Evolutionary conservation across 2,113 vertebrate genomes (phyloP).

Genomic region (Myrmecobius fasciatus): DNA sequence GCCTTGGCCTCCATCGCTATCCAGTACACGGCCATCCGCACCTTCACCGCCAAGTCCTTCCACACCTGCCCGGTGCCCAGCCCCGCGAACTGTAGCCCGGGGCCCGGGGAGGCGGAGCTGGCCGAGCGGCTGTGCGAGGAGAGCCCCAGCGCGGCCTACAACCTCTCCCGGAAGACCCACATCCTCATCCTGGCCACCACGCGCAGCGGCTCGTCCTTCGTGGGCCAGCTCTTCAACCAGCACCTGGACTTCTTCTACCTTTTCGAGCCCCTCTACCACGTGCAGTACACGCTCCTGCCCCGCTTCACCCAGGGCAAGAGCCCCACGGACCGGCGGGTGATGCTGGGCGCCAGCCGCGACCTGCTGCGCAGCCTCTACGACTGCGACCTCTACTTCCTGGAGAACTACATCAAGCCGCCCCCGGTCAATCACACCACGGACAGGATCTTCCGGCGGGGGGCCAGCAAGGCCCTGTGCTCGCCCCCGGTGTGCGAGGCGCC

Average conservation of each 20-base stretch:
- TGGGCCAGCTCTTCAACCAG: constrained; percentile 98
- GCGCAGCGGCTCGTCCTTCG: constrained; percentile 95
- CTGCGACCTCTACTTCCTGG: constrained; percentile 95
- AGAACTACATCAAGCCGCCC: constrained; percentile 96
- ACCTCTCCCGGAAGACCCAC: constrained; percentile 92
- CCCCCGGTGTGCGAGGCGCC: constrained; percentile 91
- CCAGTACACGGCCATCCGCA: constrained; percentile 98
- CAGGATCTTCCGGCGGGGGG: constrained; percentile 93
- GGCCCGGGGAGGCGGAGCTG: constrained; percentile 88
- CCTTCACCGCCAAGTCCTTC: constrained; percentile 96
- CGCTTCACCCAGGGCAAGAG: constrained; percentile 92
- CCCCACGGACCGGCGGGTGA: constrained; percentile 89
- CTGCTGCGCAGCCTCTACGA: constrained; percentile 94
- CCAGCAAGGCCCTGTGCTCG: constrained; percentile 94
- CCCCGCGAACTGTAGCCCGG: constrained; percentile 90
- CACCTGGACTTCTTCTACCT: constrained; percentile 97
- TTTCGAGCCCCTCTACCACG: constrained; percentile 98
- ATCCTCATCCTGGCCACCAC: constrained; percentile 96
- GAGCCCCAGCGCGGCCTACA: constrained; percentile 88
- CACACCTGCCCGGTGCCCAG: constrained; percentile 91
- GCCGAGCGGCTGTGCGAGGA: constrained; percentile 92
- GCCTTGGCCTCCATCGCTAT: constrained; percentile 98
- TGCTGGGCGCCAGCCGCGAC: constrained; percentile 95
- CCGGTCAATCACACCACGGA: constrained; percentile 95
- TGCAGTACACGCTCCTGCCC: constrained; percentile 94